A percentile compares a stretch with the other conserved stretches of the same genome.
Conservation (phyloP, 2,888 invertebrate species). For the Boloria euphrosyne region DNA sequence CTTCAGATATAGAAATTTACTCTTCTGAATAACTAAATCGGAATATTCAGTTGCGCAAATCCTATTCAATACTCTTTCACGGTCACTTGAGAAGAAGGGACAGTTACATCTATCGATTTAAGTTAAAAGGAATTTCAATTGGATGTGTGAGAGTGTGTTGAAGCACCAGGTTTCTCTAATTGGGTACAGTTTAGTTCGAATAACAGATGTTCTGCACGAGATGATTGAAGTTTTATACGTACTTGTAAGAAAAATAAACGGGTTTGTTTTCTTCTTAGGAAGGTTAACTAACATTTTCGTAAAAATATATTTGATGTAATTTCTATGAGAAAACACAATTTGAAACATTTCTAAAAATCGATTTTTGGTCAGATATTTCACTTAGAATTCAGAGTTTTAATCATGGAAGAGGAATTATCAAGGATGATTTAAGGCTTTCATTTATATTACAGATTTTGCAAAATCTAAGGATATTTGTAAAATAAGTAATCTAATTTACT, state of each 20-base stretch:
- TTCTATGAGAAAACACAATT: too few relatives aligned
- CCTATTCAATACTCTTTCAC: slow-evolving; percentile 39
- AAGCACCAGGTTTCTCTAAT: slow-evolving; percentile 6
- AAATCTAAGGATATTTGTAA: too few relatives aligned
- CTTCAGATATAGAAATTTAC: slow-evolving; percentile 6
- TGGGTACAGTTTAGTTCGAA: slow-evolving; percentile 3
- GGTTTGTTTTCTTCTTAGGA: too few relatives aligned
- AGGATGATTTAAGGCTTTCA: too few relatives aligned
- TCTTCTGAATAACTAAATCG: slow-evolving; percentile 37
- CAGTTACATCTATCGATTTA: slow-evolving; percentile 34
- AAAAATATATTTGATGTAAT: too few relatives aligned
- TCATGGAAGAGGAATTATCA: too few relatives aligned
- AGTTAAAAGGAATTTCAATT: slow-evolving; percentile 29
- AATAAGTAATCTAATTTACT: too few relatives aligned
- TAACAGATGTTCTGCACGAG: slow-evolving; percentile 7
- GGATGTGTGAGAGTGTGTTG: slow-evolving; percentile 3
- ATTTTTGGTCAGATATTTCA: too few relatives aligned
- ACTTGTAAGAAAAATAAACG: not conserved
- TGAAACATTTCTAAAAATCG: too few relatives aligned
- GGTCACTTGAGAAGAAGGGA: slow-evolving; percentile 36
- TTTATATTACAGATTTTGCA: too few relatives aligned
- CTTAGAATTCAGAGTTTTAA: too few relatives aligned
- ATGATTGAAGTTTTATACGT: not conserved
- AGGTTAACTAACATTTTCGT: too few relatives aligned
- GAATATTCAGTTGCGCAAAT: slow-evolving; percentile 41